phyloP scores from a whole-genome alignment of 2,888 invertebrate species.

The Didymodactylos carnosus region DNA sequence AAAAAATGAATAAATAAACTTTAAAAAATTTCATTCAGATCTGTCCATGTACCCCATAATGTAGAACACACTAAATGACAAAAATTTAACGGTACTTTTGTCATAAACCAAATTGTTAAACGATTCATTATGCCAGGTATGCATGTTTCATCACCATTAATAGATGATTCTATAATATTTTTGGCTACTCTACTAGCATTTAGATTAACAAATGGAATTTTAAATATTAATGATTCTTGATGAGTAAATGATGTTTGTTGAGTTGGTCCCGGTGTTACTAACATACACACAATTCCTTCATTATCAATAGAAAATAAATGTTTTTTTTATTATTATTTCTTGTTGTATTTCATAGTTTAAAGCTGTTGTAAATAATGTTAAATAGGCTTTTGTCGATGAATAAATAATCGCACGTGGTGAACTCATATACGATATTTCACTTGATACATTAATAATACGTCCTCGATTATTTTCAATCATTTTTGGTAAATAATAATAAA shows the following conservation, averaged over 20 bases:
- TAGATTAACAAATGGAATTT: background rate
- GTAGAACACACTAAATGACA: background rate
- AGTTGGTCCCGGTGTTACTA: background rate
- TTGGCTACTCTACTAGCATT: background rate
- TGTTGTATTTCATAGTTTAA: background rate
- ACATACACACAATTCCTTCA: background rate
- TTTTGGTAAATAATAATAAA: background rate
- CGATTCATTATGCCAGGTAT: background rate
- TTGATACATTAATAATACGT: background rate
- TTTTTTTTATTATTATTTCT: too few relatives aligned
- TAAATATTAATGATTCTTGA: background rate
- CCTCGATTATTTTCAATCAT: background rate
- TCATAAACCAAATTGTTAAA: background rate
- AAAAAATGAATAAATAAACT: too few relatives aligned
- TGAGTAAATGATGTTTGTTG: background rate
- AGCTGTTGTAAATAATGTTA: background rate
- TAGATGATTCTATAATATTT: background rate
- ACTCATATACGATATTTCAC: background rate
- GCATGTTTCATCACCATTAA: background rate
- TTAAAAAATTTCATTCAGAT: too few relatives aligned
- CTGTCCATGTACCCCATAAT: background rate
- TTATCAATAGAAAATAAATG: too few relatives aligned
- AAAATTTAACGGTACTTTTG: background rate
- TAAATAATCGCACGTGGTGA: background rate
- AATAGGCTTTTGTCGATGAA: background rate